Conservation (phyloP, 2,113 vertebrate species). For the Nannospalax galili region DNA sequence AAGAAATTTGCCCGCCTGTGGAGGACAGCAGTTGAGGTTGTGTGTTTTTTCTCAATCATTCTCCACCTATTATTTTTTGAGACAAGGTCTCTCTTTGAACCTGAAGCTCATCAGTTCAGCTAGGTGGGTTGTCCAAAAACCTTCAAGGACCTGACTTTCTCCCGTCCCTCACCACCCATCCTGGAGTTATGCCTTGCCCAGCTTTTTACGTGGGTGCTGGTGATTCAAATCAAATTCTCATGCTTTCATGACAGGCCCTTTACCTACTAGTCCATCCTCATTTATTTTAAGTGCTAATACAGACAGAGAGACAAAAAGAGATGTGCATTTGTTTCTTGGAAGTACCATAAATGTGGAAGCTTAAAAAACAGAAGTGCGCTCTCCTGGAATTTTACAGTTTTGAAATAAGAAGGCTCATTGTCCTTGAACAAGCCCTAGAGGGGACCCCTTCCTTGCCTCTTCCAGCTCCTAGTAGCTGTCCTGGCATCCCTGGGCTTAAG, state of each 20-base stretch:
- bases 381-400: background rate
- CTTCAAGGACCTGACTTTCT: background rate
- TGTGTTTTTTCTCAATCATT: background rate
- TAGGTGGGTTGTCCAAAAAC: background rate
- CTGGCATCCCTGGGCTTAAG: background rate
- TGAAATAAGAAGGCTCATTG: background rate
- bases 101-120: background rate
- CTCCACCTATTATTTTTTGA: background rate
- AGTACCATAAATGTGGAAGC: background rate
- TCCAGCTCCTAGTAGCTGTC: background rate
- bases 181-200: background rate
- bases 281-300: background rate
- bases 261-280: background rate
- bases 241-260: rapidly evolving
- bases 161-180: background rate
- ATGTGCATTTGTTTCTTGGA: background rate
- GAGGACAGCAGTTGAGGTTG: too few relatives aligned
- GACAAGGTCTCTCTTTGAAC: too few relatives aligned
- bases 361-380: background rate
- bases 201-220: background rate
- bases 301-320: background rate
- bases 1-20: too few relatives aligned
- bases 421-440: rapidly evolving
- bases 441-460: background rate
- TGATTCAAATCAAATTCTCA: background rate